Base-by-base conservation (phyloP, 2,888 invertebrate species). In the Erynnis tages region DNA sequence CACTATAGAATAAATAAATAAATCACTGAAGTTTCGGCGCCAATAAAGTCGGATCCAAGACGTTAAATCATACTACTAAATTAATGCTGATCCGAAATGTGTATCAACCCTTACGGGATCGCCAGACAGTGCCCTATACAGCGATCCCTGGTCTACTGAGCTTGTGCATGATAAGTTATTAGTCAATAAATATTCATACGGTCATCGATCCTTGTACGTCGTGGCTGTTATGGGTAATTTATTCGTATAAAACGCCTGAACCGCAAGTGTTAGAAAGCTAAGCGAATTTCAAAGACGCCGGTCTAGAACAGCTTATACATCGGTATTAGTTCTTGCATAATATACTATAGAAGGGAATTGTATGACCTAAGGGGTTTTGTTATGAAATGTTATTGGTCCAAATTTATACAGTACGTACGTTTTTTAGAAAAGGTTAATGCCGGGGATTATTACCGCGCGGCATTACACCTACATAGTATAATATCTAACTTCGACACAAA, bases 151-250 rank as follows among this genome's bases (percentile, higher is more conserved):
- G 60, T 66, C 63, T 62, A 56, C 58, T 61, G 55, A 64, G 59
- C 58, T 60, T 58, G 56, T 50, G 57, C 54, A 57, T 63, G 61
- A 65, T 65, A 59, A 63, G 65, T 66, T 66, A 67, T 66, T 65
- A 63, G 58, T 56, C 58, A 53, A 64, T 65, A 62, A 65, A 66
- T 66, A 66, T 67, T 66, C 63, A 65, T 66, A 58, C 30, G 50
- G 46, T 54, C 56, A 55, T 57, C 52, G 57, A 59, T 58, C 43
- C 50, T 54, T 43, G 40, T 46, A 34, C 37, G 48, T 50, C 21
- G 45, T n/a, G 29, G 35, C 35, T 54, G 55, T 52, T 54, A 55
- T 52, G 46, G 53, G 46, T 56, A 56, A 58, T 60, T 59, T 56
- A 57, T 59, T 52, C 45, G 52, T 52, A 55, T 55, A 54, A 58